Base-by-base conservation (phyloP, 2,888 invertebrate genomes). In the Calliphora vomitoria region DNA sequence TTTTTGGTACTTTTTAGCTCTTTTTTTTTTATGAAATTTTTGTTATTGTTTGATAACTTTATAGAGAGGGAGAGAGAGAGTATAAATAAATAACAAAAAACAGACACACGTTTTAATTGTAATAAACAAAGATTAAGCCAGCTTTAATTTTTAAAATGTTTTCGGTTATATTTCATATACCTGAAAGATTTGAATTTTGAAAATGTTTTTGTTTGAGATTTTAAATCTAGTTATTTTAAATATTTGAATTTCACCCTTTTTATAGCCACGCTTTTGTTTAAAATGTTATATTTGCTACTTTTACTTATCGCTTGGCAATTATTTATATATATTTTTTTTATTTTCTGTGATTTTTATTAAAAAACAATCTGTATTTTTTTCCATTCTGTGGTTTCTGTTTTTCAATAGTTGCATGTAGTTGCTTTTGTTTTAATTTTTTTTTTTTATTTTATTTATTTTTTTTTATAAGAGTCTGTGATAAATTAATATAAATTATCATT, bases 401-500 rank as follows among this genome's bases (percentile, higher is more conserved):
- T 66, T 88, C 15, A 20, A 72, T 60, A 62, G 35, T 62, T 62
- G 62, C 38, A n/a, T 53, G 41, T 25, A 58, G 2, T 31, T 58
- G 31, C 47, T 58, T 80, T 66, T 60, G 35, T 50, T 88, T 81
- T 81, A 68, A 11, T 68, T 64, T 15, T 20, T 13, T 47, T 11
- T 11, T 87, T 76, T 55, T 31, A n/a, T 31, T 66, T n/a, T n/a
- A n/a, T n/a, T n/a, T n/a, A n/a, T n/a, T n/a, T n/a, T n/a, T n/a
- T n/a, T 8, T 35, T 35, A 35, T 13, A 44, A 35, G 44, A 60
- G 0, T 38, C 53, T 62, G n/a, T 84, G 75, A 81, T 85, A 81
- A 85, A 75, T 85, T 81, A 69, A 62, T 81, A 85, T 75, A 81
- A 85, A 81, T 85, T 81, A 85, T 85, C 80, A 62, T 62, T 69